Conservation (phyloP, 2,888 invertebrate genomes). For the Rhorus exstirpatorius region DNA sequence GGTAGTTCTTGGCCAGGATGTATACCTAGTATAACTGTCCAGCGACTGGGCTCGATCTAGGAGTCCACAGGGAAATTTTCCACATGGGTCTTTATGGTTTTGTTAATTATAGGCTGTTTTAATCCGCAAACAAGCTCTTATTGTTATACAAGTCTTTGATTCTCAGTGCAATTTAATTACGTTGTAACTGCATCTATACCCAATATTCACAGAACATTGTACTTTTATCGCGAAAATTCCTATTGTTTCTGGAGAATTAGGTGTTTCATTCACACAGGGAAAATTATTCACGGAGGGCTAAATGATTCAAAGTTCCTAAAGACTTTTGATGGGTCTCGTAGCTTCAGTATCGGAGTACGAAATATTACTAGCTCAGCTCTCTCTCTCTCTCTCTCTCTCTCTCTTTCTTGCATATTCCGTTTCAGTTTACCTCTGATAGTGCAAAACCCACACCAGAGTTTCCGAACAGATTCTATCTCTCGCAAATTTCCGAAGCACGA, state of each 20-base stretch:
- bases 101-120: slow-evolving; percentile 50
- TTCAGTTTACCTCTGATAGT: slow-evolving; percentile 8
- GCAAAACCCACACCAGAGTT: slow-evolving; percentile 36
- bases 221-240: neutral
- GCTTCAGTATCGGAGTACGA: slow-evolving; percentile 25
- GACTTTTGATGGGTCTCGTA: neutral
- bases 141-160: slow-evolving; percentile 7
- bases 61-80: too few species aligned
- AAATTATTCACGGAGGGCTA: too few species aligned
- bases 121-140: neutral
- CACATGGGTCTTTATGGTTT: too few species aligned
- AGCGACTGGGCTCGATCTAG: too few species aligned
- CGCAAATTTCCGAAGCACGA: slow-evolving; percentile 61
- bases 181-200: neutral
- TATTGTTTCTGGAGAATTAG: neutral
- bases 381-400: too few species aligned
- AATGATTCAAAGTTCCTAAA: neutral
- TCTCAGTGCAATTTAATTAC: neutral
- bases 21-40: too few species aligned
- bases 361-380: slow-evolving; percentile 25
- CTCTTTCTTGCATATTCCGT: neutral
- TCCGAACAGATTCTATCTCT: slow-evolving; percentile 57
- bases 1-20: too few species aligned
- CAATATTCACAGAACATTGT: neutral
- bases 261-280: neutral